Base-by-base conservation (phyloP, 2,888 invertebrate genomes). In the Harpalus rubripes region DNA sequence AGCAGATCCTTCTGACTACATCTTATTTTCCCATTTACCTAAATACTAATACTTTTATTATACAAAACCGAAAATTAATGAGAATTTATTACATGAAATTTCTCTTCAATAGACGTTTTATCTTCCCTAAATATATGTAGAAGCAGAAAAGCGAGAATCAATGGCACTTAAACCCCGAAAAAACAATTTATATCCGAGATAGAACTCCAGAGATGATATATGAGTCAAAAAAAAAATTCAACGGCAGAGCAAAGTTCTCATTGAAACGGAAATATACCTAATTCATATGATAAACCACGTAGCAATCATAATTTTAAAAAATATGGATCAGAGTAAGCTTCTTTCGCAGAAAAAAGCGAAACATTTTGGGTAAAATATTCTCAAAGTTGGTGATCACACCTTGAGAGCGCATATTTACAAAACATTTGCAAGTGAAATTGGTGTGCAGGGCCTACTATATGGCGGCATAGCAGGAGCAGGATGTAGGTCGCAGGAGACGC, bases 361-460 rank as follows among this genome's bases (percentile, higher is more conserved):
- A 78, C 58, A 78, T 58, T 52, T 78, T 58, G 26, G n/a, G 26
- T 78, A 78, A 78, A 78, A 78, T 78, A 78, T 78, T 78, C 58
- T 26, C 78, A 58, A 74, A 78, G 78, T 58, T 58, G 22, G 78
- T 78, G 58, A 78, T 78, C 78, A 78, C 58, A 78, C 78, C 78
- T 78, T 78, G 26, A 81, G 61, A 80, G 78, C 85, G 85, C 85
- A 85, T 85, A 85, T 85, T 85, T 85, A 80, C 85, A 80, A 85
- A 85, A 85, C 85, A 85, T 85, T 85, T 85, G 85, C 85, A 85
- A 85, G 85, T 85, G 68, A 85, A 85, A 85, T 85, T 44, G 18
- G 52, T 56, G 22, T 52, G 68, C 68, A 26, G 41, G n/a, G 68
- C 68, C 68, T 68, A 68, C 68, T 22, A n/a, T 26, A 41, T 41